Evolutionary conservation across 2,888 invertebrate species (phyloP).

Genomic region (Drosophila eohydei): DNA sequence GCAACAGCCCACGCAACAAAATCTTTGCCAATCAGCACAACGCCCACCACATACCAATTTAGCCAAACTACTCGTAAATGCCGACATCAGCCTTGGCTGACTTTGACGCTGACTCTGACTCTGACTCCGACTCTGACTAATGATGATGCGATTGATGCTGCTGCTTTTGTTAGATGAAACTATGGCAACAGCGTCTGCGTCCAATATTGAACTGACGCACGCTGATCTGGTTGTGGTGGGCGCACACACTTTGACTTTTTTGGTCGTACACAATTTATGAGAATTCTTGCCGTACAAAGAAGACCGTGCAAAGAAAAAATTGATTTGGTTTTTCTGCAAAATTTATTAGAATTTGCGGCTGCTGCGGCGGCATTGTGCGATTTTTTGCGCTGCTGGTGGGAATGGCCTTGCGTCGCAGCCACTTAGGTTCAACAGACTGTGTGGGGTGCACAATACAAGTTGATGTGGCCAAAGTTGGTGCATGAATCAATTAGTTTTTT

Average conservation of each 20-base stretch:
- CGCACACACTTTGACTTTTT: conserved; percentile 65
- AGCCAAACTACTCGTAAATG: conserved; percentile 52
- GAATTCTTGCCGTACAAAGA: conserved; percentile 55
- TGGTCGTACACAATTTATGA: conserved; percentile 54
- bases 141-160: conserved; percentile 46
- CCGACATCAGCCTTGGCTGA: conserved; percentile 41
- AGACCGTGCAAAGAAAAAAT: conserved; percentile 54
- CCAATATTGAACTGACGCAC: conserved; percentile 24
- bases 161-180: conserved; percentile 29
- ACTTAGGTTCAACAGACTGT: conserved; percentile 71
- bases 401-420: conserved; percentile 67
- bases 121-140: conserved; percentile 43
- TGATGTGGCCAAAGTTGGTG: conserved; percentile 41
- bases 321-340: conserved; percentile 59
- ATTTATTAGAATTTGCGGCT: conserved; percentile 67
- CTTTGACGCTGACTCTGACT: conserved; percentile 15
- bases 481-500: conserved; percentile 37
- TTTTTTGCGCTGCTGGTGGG: conserved; percentile 49
- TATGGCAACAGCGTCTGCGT: conserved; percentile 26
- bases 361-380: conserved; percentile 54
- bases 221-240: conserved; percentile 55
- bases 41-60: conserved; percentile 65
- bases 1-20: conserved; percentile 42
- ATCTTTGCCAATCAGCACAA: conserved; percentile 51
- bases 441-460: conserved; percentile 58